A percentile compares a stretch with the other conserved stretches of the same genome.
phyloP scores from a whole-genome alignment of 2,888 invertebrate species.

The Netelia fuscicornis region DNA sequence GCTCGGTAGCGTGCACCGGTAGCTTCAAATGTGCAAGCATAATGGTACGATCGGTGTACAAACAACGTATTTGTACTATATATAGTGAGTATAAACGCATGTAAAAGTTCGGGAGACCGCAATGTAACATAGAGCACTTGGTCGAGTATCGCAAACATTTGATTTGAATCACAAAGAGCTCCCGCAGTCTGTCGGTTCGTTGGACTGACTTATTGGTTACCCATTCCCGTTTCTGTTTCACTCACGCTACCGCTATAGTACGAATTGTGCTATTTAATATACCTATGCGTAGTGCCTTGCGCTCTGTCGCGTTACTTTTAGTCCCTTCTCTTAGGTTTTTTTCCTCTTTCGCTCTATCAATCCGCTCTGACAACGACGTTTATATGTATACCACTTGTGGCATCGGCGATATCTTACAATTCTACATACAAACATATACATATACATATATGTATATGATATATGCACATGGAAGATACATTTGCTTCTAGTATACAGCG shows the following conservation, averaged over 20 bases:
- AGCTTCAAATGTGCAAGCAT: constrained; percentile 11
- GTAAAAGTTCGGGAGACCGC: constrained; percentile 74
- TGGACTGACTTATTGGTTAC: constrained; percentile 81
- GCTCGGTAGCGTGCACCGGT: constrained; percentile 20
- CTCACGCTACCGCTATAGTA: constrained; percentile 47
- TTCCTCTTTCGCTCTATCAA: constrained; percentile 75
- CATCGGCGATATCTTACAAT: constrained; percentile 66
- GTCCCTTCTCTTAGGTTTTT: constrained; percentile 13
- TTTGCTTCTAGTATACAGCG: background rate
- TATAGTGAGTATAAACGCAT: constrained; percentile 58
- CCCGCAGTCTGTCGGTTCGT: constrained; percentile 81
- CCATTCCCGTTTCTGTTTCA: constrained; percentile 69
- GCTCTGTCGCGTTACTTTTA: constrained; percentile 47
- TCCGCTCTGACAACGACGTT: constrained; percentile 79
- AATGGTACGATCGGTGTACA: background rate
- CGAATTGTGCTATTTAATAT: constrained; percentile 25
- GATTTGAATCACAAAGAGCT: constrained; percentile 84
- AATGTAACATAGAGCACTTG: constrained; percentile 75
- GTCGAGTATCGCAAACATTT: constrained; percentile 83
- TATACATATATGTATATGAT: background rate
- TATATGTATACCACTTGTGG: constrained; percentile 82
- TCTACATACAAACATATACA: background rate
- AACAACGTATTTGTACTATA: background rate
- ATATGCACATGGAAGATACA: background rate
- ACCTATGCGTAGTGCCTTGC: constrained; percentile 49